Conservation (phyloP, 2,113 vertebrate genomes). For the Uropsilus gracilis region DNA sequence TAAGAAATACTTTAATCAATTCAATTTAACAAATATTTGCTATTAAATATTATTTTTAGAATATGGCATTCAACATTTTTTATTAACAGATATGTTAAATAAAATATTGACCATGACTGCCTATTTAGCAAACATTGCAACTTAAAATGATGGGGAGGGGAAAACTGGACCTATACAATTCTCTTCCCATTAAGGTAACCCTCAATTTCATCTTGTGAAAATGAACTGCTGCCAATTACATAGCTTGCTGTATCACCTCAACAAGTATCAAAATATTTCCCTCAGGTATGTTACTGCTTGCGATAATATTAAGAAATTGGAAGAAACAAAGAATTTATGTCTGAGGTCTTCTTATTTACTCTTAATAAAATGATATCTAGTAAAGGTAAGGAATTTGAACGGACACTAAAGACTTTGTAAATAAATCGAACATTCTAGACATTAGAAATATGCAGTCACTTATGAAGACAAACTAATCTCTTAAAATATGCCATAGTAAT, state of each 20-base stretch:
- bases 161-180: background rate
- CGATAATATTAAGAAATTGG: background rate
- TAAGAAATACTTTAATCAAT: background rate
- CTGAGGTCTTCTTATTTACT: background rate
- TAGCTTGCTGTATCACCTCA: background rate
- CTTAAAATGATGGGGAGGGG: background rate
- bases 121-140: background rate
- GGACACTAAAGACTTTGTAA: background rate
- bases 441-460: slow-evolving; percentile 14
- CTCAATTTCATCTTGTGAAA: slow-evolving; percentile 16
- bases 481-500: background rate
- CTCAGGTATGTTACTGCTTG: background rate
- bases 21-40: background rate
- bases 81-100: background rate
- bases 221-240: background rate
- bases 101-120: background rate
- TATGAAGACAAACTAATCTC: background rate
- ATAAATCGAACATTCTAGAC: slow-evolving; percentile 31
- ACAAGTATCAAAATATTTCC: background rate
- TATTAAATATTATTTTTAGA: background rate
- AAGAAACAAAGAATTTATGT: background rate
- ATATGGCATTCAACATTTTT: background rate
- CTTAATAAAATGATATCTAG: background rate
- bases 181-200: background rate
- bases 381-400: background rate